These are phyloP conservation scores for Drosophila equinoxialis DNA, from an alignment of 1,140 invertebrate genomes.

Conservation along the genomic window DNA sequence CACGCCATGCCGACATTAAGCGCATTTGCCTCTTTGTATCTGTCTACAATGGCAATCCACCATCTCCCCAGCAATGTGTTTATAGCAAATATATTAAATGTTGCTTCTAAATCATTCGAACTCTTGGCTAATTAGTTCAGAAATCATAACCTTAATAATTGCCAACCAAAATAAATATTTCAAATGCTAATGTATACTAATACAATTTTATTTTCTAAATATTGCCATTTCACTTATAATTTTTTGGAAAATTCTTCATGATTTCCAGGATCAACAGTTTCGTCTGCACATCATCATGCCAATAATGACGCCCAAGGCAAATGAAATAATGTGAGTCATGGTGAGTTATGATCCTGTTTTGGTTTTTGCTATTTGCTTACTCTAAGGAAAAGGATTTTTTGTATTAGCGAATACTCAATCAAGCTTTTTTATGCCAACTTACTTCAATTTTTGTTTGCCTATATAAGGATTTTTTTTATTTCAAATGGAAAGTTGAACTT, in stretches of 20 bases:
- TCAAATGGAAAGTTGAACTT: neutral
- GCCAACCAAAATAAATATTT: too few species aligned
- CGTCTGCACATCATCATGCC: constrained; percentile 46
- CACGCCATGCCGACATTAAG: too few species aligned
- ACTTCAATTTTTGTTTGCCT: constrained; percentile 4
- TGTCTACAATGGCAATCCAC: too few species aligned
- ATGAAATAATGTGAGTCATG: constrained; percentile 59
- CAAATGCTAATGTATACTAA: neutral
- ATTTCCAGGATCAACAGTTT: constrained; percentile 17
- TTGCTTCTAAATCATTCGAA: too few species aligned
- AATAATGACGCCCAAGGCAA: constrained; percentile 47
- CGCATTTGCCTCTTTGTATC: too few species aligned
- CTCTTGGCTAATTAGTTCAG: too few species aligned
- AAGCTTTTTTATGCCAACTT: neutral
- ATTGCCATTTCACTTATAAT: neutral
- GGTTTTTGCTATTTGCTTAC: neutral
- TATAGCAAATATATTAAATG: too few species aligned
- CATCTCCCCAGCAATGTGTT: too few species aligned
- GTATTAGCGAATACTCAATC: too few species aligned
- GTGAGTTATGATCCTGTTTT: neutral
- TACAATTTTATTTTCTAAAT: constrained; percentile 1
- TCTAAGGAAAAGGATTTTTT: neutral
- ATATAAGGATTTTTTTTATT: neutral
- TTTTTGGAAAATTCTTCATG: neutral
- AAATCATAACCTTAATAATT: too few species aligned